These are phyloP conservation scores for Scleropages formosus DNA, from an alignment of 2,797 vertebrate species.

Conservation along the genomic window DNA sequence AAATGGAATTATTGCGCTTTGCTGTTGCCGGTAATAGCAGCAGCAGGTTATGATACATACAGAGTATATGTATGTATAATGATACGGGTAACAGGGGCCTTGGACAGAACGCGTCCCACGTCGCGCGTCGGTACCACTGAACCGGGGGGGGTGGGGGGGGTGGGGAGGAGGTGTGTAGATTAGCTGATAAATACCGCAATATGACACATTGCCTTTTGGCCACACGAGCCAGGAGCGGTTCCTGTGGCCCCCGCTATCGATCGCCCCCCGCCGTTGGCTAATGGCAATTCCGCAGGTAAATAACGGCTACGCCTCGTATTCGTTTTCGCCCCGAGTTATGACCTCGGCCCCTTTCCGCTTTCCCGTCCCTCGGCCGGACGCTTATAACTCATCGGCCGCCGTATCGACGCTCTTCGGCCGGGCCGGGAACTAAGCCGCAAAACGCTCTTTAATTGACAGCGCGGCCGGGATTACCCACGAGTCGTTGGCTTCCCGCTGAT, in stretches of 20 bases:
- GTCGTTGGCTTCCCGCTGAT: constrained; percentile 54
- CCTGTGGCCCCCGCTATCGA: constrained; percentile 71
- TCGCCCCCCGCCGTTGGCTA: constrained; percentile 75
- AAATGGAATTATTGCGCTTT: too few species aligned
- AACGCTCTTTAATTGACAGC: constrained; percentile 76
- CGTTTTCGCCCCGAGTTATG: constrained; percentile 85
- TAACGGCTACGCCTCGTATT: constrained; percentile 83
- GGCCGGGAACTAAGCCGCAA: constrained; percentile 50
- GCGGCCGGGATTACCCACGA: constrained; percentile 75
- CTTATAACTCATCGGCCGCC: constrained; percentile 78
- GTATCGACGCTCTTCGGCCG: constrained; percentile 83
- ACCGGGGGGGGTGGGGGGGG: constrained; percentile 86
- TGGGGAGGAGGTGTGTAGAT: too few species aligned
- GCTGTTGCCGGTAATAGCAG: too few species aligned
- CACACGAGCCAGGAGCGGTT: constrained; percentile 78
- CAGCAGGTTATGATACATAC: too few species aligned
- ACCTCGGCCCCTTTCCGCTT: constrained; percentile 64
- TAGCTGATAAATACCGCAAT: constrained; percentile 98
- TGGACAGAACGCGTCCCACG: too few species aligned
- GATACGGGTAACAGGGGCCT: too few species aligned
- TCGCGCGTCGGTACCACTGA: constrained; percentile 90
- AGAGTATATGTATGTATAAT: too few species aligned
- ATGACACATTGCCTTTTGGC: constrained; percentile 96
- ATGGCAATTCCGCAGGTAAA: constrained; percentile 83
- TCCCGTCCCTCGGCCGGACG: neutral